Percentiles rank a stretch among this genome's conserved stretches.
Evolutionary conservation across 2,113 vertebrate genomes (phyloP).

Genomic region (Emydocephalus ijimae): DNA sequence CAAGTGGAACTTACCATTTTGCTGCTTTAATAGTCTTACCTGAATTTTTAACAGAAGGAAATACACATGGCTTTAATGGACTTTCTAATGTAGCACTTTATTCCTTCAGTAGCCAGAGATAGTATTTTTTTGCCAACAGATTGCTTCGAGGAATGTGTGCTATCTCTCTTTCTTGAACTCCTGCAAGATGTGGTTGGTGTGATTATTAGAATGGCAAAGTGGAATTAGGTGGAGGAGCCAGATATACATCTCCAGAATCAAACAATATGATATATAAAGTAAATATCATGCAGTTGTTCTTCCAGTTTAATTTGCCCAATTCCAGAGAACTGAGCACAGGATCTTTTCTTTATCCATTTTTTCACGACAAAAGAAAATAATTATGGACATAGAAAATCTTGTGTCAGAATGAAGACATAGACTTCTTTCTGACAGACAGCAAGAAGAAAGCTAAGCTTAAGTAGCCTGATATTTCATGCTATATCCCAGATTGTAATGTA

Average conservation of each 20-base stretch:
- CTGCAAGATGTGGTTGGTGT: not conserved
- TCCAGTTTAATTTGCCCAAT: not conserved
- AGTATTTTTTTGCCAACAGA: not conserved
- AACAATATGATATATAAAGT: not conserved
- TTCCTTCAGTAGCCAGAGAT: not conserved
- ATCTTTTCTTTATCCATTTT: not conserved
- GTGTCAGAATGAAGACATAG: conserved; percentile 30
- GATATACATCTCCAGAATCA: not conserved
- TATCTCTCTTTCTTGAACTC: not conserved
- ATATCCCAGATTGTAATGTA: conserved; percentile 69
- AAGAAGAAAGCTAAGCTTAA: conserved; percentile 65
- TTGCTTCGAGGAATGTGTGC: not conserved
- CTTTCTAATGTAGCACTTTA: not conserved
- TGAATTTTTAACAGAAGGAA: not conserved
- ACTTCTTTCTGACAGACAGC: conserved; percentile 43
- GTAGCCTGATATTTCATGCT: conserved; percentile 75
- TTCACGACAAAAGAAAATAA: conserved; percentile 10
- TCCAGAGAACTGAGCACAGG: not conserved
- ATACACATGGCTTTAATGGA: not conserved
- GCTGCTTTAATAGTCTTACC: not conserved
- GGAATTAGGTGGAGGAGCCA: not conserved
- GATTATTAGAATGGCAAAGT: not conserved
- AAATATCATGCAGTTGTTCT: not conserved
- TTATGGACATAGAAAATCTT: conserved; percentile 60
- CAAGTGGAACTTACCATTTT: not conserved